These are phyloP conservation scores for Penaeus monodon DNA, from an alignment of 2,888 invertebrate species.

Conservation along the genomic window DNA sequence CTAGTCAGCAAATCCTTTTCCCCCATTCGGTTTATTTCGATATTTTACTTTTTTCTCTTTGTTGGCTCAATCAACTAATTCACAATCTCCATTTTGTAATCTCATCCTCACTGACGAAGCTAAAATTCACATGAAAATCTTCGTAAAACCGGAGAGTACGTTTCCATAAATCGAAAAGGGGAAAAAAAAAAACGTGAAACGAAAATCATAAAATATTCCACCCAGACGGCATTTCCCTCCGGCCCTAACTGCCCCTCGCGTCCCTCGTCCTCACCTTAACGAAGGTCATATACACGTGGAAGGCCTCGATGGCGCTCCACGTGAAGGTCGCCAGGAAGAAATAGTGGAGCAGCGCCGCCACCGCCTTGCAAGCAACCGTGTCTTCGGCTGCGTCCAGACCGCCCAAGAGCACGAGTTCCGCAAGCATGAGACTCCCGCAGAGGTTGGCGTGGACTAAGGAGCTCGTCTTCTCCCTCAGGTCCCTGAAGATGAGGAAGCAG, in stretches of 20 bases:
- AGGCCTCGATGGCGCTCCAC: conserved; percentile 97
- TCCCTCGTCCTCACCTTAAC: conserved; percentile 79
- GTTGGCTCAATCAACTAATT: no score
- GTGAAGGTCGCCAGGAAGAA: conserved; percentile 92
- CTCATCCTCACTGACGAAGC: no score
- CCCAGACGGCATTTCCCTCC: no score
- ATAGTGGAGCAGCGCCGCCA: conserved; percentile 82
- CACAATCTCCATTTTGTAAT: no score
- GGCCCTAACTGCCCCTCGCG: neutral
- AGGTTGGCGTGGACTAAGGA: conserved; percentile 96
- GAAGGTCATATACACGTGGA: conserved; percentile 93
- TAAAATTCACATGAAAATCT: no score
- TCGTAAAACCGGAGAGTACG: no score
- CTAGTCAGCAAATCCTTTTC: no score
- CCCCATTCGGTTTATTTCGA: no score
- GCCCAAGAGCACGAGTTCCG: conserved; percentile 89
- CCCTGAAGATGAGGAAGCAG: conserved; percentile 68
- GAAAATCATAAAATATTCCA: no score
- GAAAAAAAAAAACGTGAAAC: no score
- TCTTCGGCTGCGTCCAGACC: conserved; percentile 91
- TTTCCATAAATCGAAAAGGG: no score
- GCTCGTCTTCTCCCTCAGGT: conserved; percentile 70
- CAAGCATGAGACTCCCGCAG: conserved; percentile 88
- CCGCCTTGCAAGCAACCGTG: conserved; percentile 85
- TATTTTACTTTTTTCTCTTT: no score